Evolutionary conservation across 2,888 invertebrate species (phyloP), one percentile per base, ranked within the genome.

Genomic region (Heteromurus nitidus): DNA sequence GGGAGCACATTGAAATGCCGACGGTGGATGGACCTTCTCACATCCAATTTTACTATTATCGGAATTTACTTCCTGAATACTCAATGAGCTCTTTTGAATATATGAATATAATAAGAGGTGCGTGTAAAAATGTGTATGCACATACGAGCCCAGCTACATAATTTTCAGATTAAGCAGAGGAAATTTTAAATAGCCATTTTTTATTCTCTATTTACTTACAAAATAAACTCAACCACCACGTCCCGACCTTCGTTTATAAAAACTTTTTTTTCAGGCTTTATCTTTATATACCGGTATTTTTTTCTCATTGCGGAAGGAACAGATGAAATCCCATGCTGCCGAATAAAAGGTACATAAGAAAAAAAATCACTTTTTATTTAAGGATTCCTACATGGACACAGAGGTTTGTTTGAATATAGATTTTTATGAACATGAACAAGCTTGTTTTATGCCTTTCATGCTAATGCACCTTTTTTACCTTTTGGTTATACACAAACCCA

Each of bases 21-120:
- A 36, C 36, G 47, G 28, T 64, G 36, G 47, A 22, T 64, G 36
- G 58, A 55, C 55, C 80, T 80, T 80, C 80, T 68, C 80, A 80
- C 80, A 80, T 60, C 68, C 58, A 73, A 80, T 80, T 80, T 80
- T 74, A 80, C 69, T 65, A 72, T 72, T 76, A 70, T 72, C 65
- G 44, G 64, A 75, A 65, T 77, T 58, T 67, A 82, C 72, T 82
- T 82, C 76, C 82, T 72, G 82, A 82, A 82, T 77, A 36, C 16
- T 65, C 26, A 82, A 82, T 72, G 72, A 82, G 58, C 64, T 72
- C 72, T 55, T 77, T 76, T 72, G 76, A 70, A 70, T 67, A 74
- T 26, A 74, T 80, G 67, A 81, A 81, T 81, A 77, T 62, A 55
- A n/a, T n/a, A n/a, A n/a, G n/a, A n/a, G n/a, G n/a, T n/a, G n/a